Percentiles rank a stretch among this genome's conserved stretches.
These are phyloP conservation scores for Moxostoma hubbsi DNA, from an alignment of 2,797 vertebrate species.

Conservation along the genomic window DNA sequence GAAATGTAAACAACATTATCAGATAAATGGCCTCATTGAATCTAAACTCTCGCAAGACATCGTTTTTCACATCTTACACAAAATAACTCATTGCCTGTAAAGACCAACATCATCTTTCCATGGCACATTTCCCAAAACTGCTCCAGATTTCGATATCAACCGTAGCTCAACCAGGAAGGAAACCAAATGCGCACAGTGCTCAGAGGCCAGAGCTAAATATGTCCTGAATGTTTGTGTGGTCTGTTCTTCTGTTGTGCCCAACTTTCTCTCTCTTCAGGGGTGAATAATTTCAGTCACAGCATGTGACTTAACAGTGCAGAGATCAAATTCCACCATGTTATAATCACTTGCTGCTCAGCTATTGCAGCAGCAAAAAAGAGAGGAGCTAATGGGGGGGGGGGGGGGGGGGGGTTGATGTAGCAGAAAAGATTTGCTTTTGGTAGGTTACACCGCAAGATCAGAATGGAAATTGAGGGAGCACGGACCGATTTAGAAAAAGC, in stretches of 20 bases:
- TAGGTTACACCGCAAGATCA: slow-evolving; percentile 8
- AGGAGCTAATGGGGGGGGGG: slow-evolving; percentile 10
- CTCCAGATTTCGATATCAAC: slow-evolving; percentile 28
- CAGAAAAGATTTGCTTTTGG: slow-evolving; percentile 35
- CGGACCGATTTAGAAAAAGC: slow-evolving; percentile 15
- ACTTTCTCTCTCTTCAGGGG: slow-evolving; percentile 16
- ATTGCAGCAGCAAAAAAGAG: slow-evolving; percentile 25
- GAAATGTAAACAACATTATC: slow-evolving; percentile 55
- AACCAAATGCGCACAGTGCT: slow-evolving; percentile 23
- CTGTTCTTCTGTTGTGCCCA: slow-evolving; percentile 24
- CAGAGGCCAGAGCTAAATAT: slow-evolving; percentile 13
- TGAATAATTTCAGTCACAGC: slow-evolving; percentile 34
- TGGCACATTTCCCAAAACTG: slow-evolving; percentile 31
- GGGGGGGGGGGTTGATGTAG: not conserved
- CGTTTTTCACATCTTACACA: slow-evolving; percentile 51
- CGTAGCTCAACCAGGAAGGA: slow-evolving; percentile 38
- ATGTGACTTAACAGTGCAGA: slow-evolving; percentile 47
- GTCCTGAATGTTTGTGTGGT: slow-evolving; percentile 33
- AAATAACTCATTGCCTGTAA: slow-evolving; percentile 34
- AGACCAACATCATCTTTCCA: slow-evolving; percentile 38
- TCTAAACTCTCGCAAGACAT: slow-evolving; percentile 42
- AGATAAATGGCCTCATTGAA: slow-evolving; percentile 46
- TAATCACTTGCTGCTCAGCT: slow-evolving; percentile 47
- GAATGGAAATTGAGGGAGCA: slow-evolving; percentile 39
- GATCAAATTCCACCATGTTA: slow-evolving; percentile 47